Conservation (phyloP, 2,888 invertebrate genomes). For the Periphyllus acericola region DNA sequence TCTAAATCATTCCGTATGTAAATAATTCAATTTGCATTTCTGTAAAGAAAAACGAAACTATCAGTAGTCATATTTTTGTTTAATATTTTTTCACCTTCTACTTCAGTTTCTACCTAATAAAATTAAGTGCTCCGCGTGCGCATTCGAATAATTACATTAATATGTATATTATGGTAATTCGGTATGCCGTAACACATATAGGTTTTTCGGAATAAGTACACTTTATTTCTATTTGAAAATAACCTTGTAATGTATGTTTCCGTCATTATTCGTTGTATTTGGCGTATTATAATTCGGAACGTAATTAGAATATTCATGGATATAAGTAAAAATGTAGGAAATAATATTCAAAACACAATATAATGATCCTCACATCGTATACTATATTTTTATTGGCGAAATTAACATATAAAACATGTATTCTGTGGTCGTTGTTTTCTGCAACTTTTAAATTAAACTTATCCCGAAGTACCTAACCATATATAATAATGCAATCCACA, state of each 20-base stretch:
- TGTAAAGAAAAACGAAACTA: no score
- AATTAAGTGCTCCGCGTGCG: background rate
- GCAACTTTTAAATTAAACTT: no score
- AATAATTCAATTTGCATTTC: no score
- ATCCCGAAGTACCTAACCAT: no score
- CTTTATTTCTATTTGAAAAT: background rate
- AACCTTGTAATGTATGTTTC: background rate
- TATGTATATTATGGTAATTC: background rate
- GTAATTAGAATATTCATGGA: background rate
- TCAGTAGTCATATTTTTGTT: no score
- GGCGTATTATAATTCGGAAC: background rate
- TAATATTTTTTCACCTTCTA: background rate
- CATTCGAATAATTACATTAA: background rate
- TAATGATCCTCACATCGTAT: background rate
- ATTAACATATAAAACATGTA: background rate
- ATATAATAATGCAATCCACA: no score
- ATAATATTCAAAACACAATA: background rate
- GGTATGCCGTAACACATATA: background rate
- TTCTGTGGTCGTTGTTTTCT: no score
- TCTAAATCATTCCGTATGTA: no score
- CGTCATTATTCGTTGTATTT: background rate
- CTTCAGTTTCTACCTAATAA: background rate
- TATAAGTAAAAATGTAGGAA: background rate
- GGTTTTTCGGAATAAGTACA: background rate
- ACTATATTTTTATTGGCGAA: background rate